Evolutionary conservation across 2,113 vertebrate species (phyloP).

Genomic region (Corythornis madagascariensis): DNA sequence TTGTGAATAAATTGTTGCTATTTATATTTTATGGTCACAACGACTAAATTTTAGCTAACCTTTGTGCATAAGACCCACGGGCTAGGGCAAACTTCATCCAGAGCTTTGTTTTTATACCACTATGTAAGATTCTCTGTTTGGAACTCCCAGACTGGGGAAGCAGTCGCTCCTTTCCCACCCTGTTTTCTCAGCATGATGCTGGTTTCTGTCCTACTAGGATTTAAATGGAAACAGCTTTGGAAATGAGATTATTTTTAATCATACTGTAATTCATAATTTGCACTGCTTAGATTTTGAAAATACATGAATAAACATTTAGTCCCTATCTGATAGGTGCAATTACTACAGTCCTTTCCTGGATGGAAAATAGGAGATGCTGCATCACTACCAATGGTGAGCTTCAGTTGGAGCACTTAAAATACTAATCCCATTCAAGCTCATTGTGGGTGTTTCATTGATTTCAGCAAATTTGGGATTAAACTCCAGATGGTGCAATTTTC

Average conservation of each 20-base stretch:
- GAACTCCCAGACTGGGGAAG: not conserved
- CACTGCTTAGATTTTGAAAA: constrained; percentile 28
- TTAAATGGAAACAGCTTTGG: not conserved
- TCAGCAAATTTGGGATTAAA: not conserved
- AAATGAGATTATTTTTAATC: not conserved
- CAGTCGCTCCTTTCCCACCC: not conserved
- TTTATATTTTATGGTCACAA: constrained; percentile 61
- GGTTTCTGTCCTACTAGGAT: not conserved
- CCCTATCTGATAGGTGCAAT: not conserved
- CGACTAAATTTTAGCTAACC: not conserved
- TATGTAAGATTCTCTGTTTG: not conserved
- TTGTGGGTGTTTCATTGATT: not conserved
- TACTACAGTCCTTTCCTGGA: not conserved
- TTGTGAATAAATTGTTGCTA: constrained; percentile 71
- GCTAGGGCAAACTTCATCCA: not conserved
- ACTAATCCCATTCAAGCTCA: not conserved
- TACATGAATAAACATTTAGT: not conserved
- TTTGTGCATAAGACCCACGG: not conserved
- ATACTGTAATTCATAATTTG: constrained; percentile 25
- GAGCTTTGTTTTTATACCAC: not conserved
- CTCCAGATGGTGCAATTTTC: not conserved
- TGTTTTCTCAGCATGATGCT: not conserved
- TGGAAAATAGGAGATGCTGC: constrained; percentile 1
- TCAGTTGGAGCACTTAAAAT: constrained; percentile 17
- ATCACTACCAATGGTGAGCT: not conserved